phyloP scores from a whole-genome alignment of 2,113 vertebrate species.

The Anser brachyrhynchus region DNA sequence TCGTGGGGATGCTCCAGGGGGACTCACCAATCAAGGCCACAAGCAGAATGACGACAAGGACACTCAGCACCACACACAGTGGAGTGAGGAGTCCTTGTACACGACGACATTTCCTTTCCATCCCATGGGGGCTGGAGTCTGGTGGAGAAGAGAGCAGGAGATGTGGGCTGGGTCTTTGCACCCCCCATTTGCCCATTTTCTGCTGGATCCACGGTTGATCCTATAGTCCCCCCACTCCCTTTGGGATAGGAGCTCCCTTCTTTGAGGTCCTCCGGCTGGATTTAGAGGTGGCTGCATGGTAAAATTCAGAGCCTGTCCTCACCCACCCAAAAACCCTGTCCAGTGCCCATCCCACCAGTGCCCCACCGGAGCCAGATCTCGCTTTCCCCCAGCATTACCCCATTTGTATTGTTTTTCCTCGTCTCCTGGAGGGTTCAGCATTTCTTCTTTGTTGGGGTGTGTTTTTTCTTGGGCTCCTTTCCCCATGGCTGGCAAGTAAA shows the following conservation, averaged over 20 bases:
- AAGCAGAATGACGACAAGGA: accelerated
- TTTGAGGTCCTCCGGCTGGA: background rate
- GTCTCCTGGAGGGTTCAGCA: background rate
- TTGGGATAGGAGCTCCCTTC: background rate
- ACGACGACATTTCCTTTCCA: background rate
- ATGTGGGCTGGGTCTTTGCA: background rate
- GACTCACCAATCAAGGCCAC: background rate
- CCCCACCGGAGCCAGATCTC: too few species aligned
- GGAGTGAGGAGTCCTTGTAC: accelerated
- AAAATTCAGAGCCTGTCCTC: background rate
- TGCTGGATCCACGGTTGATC: too few species aligned
- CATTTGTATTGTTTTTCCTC: accelerated
- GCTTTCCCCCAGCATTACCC: background rate
- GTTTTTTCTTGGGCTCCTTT: accelerated
- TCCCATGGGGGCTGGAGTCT: background rate
- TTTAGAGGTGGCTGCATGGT: too few species aligned
- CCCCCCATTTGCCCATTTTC: background rate
- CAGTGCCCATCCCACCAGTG: background rate
- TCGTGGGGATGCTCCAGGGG: background rate
- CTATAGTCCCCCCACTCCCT: accelerated
- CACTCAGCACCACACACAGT: accelerated
- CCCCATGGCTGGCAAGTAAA: background rate
- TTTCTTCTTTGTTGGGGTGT: too few species aligned
- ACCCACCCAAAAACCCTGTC: background rate
- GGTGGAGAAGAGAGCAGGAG: too few species aligned